Percentiles rank a stretch among this genome's conserved stretches.
Conservation (phyloP, 2,888 invertebrate genomes). For the Dolichopus griseipennis region DNA sequence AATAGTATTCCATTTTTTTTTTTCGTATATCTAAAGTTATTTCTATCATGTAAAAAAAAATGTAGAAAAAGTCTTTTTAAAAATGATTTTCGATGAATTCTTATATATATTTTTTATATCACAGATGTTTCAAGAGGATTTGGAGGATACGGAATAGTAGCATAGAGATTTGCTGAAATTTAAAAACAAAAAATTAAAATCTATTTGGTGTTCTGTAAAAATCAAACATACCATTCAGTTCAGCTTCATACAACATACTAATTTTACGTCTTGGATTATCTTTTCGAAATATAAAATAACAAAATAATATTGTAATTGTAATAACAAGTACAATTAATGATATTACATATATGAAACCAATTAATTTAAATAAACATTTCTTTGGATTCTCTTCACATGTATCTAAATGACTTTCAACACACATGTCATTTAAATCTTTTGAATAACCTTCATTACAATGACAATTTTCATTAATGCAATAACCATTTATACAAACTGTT, state of each 20-base stretch:
- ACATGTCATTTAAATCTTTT: neutral
- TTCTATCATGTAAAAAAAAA: no score
- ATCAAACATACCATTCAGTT: neutral
- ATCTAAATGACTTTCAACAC: neutral
- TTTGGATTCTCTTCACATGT: neutral
- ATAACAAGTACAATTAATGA: neutral
- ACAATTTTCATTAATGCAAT: neutral
- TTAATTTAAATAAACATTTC: constrained; percentile 3
- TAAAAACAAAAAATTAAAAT: neutral
- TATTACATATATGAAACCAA: neutral
- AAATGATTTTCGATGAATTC: no score
- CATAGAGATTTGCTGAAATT: neutral
- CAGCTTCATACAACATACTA: neutral
- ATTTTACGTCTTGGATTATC: neutral
- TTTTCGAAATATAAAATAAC: neutral
- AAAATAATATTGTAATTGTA: neutral
- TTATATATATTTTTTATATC: neutral
- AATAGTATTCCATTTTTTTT: no score
- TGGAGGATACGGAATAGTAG: neutral
- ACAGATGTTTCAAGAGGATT: neutral
- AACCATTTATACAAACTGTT: neutral
- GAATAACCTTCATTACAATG: neutral
- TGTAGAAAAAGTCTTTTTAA: no score
- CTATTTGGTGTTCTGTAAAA: no score
- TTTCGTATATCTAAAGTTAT: no score